These are phyloP conservation scores for Ictalurus furcatus DNA, from an alignment of 2,113 vertebrate genomes.

Conservation along the genomic window DNA sequence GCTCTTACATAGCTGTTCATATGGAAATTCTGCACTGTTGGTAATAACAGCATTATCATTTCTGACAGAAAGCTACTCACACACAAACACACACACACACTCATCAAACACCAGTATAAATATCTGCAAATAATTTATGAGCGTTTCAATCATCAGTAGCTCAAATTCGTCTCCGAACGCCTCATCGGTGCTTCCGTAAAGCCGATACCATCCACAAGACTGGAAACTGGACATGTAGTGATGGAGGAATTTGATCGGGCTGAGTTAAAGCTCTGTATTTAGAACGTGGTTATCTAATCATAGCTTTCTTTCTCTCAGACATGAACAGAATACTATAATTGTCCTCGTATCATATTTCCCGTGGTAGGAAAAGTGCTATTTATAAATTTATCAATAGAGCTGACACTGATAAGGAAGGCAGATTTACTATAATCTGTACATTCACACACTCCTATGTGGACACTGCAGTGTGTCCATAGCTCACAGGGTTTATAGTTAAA, in stretches of 20 bases:
- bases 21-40: slow-evolving; percentile 1
- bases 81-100: neutral
- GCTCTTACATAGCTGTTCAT: neutral
- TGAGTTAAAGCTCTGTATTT: slow-evolving; percentile 25
- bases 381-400: slow-evolving; percentile 21
- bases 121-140: neutral
- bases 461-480: neutral
- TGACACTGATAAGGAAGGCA: neutral
- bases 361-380: slow-evolving; percentile 13
- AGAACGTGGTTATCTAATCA: slow-evolving; percentile 31
- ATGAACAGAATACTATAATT: neutral
- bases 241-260: slow-evolving; percentile 8
- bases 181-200: neutral
- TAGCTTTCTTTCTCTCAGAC: neutral
- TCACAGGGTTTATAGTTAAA: neutral
- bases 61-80: slow-evolving; percentile 13
- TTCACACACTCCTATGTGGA: neutral
- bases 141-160: neutral
- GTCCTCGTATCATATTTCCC: slow-evolving; percentile 25
- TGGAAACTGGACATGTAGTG: neutral
- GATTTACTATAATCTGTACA: neutral
- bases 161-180: neutral
- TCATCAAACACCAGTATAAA: neutral
- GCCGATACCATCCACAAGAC: neutral
- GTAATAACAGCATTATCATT: neutral